A percentile compares a stretch with the other conserved stretches of the same genome.
Evolutionary conservation across 2,113 vertebrate genomes (phyloP).

Genomic region (Psittacula cyanocephala): DNA sequence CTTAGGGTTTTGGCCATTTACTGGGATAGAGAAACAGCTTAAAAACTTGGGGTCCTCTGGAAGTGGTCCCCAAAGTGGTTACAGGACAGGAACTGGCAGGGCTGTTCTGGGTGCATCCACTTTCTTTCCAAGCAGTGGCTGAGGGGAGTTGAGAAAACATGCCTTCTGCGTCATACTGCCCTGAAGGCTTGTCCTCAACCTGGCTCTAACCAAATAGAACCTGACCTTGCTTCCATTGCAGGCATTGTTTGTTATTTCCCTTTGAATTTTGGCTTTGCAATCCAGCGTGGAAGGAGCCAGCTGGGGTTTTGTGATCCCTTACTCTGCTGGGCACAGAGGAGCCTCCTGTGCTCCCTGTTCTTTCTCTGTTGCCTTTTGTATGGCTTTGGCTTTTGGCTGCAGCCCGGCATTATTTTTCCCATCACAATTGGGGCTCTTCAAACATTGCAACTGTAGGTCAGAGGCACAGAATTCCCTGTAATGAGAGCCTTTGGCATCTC

Average conservation of each 20-base stretch:
- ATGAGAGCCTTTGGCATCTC: conserved; percentile 36
- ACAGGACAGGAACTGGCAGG: neutral
- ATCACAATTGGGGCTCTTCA: conserved; percentile 45
- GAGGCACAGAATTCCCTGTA: conserved; percentile 26
- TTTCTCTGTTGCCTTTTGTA: conserved; percentile 1
- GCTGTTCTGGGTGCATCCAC: neutral
- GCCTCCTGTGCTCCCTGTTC: neutral
- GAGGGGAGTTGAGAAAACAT: conserved; percentile 1
- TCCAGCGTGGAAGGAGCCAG: neutral
- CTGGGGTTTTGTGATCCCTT: conserved; percentile 2
- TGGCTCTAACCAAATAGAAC: neutral
- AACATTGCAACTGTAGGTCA: conserved; percentile 55
- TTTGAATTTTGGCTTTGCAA: conserved; percentile 13
- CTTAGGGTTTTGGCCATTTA: neutral
- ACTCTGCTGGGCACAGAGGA: conserved; percentile 1
- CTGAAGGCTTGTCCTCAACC: conserved; percentile 7
- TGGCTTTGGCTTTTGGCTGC: conserved; percentile 35
- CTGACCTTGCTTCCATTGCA: conserved; percentile 3
- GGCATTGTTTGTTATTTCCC: neutral
- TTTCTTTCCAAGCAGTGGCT: neutral
- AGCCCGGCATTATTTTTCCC: conserved; percentile 30
- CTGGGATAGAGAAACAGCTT: neutral
- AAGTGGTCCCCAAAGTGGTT: neutral
- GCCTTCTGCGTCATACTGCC: neutral
- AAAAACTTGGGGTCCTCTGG: neutral